Base-by-base conservation (phyloP, 2,113 vertebrate genomes). In the Cygnus buccinator region DNA sequence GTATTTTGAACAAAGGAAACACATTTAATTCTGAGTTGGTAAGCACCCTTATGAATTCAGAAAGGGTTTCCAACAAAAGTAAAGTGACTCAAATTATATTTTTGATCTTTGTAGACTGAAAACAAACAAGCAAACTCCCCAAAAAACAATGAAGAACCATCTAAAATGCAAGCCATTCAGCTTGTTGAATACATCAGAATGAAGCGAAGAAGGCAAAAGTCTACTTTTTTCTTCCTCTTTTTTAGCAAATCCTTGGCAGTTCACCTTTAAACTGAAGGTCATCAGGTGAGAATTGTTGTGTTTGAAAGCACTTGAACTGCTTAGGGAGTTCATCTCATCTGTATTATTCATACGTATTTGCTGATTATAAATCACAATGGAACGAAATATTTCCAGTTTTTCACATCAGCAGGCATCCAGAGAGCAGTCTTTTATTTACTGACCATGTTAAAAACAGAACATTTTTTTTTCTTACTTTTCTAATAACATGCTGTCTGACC, bases 351-450 rank as follows among this genome's bases (percentile, higher is more conserved):
- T 87, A 74, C 72, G 18, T 81, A 66, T 97, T 97, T 97, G 89
- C 85, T 84, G 90, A 96, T 97, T 96, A 75, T 92, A 95, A 97
- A 93, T 89, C 83, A 96, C 82, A 97, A 96, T 94, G 94, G 87
- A 87, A 82, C 96, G 93, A 97, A 96, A 97, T 90, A 72, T 90
- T 95, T 96, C 93, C 77, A 92, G 83, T 93, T 94, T 68, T 81
- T 96, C 97, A 95, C 94, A 97, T 97, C 90, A 95, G 94, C 95
- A 96, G 87, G 82, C 62, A 81, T 83, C 86, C 89, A 76, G 96
- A 97, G 76, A 97, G 44, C 37, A 84, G 94, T 65, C 89, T 97
- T 98, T 97, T 98, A 96, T 97, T 98, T 98, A 97, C 92, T 96
- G 95, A 95, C 95, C 96, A 75, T 96, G 87, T 97, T 96, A 89